Evolutionary conservation across 1,140 invertebrate species (phyloP).

Genomic region (Anastrepha obliqua): DNA sequence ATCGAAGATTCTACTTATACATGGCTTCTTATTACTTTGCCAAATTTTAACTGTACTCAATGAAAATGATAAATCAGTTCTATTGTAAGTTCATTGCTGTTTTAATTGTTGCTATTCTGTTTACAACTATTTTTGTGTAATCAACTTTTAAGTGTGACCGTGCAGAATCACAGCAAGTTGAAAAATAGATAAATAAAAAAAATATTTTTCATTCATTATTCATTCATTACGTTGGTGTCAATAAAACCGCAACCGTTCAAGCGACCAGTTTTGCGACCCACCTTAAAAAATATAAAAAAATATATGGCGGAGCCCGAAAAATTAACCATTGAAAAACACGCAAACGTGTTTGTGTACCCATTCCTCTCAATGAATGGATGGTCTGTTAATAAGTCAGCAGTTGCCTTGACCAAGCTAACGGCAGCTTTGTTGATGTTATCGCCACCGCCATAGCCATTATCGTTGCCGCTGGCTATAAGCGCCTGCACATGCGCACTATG

Average conservation of each 20-base stretch:
- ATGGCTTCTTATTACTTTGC: neutral
- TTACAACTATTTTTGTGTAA: conserved; percentile 14
- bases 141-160: conserved; percentile 24
- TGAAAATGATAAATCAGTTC: conserved; percentile 21
- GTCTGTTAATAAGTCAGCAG: conserved; percentile 28
- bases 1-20: too few species aligned
- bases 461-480: neutral
- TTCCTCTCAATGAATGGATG: conserved; percentile 40
- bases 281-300: neutral
- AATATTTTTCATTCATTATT: neutral
- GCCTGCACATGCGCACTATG: neutral
- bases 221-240: conserved; percentile 44
- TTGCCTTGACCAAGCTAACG: conserved; percentile 33
- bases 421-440: neutral
- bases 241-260: neutral
- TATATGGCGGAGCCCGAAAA: neutral
- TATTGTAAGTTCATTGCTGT: neutral
- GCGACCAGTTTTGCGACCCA: neutral
- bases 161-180: neutral
- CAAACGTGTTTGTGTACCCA: conserved; percentile 7
- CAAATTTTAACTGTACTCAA: neutral
- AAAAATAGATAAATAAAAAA: neutral
- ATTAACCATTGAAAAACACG: neutral
- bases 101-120: neutral
- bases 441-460: neutral